These are phyloP conservation scores for Capromys pilorides DNA, from an alignment of 2,797 vertebrate genomes.

Conservation along the genomic window DNA sequence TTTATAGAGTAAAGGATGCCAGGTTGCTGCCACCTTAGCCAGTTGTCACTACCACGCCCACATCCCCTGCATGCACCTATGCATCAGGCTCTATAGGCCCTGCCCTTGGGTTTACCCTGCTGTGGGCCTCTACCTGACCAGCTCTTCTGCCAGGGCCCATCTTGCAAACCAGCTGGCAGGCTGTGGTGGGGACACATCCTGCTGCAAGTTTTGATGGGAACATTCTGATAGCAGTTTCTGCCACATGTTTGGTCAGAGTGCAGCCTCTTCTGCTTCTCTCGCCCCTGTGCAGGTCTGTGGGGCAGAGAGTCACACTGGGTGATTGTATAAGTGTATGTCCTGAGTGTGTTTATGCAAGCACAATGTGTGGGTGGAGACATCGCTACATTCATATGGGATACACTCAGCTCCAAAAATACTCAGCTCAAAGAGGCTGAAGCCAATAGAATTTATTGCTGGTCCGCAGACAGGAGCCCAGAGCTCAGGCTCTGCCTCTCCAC, in stretches of 20 bases:
- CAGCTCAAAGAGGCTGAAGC: neutral
- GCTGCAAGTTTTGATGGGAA: neutral
- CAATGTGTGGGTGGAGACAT: too few species aligned
- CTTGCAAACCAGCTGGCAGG: neutral
- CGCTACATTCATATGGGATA: rapidly evolving
- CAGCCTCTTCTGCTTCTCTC: neutral
- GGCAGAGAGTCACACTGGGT: neutral
- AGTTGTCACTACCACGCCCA: neutral
- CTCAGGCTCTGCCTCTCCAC: neutral
- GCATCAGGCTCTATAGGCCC: neutral
- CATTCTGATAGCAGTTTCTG: neutral
- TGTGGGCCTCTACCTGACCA: neutral
- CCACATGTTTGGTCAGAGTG: neutral
- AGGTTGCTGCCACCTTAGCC: too few species aligned
- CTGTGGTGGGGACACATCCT: neutral
- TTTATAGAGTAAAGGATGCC: neutral
- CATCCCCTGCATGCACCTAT: rapidly evolving
- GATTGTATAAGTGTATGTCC: rapidly evolving
- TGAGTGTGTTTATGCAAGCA: neutral
- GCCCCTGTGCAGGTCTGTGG: neutral
- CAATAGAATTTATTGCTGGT: too few species aligned
- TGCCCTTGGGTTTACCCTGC: neutral
- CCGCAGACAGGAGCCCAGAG: too few species aligned
- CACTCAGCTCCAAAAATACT: neutral
- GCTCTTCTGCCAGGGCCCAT: neutral